Base-by-base conservation (phyloP, 2,797 vertebrate genomes). In the Sebastolobus altivelis region DNA sequence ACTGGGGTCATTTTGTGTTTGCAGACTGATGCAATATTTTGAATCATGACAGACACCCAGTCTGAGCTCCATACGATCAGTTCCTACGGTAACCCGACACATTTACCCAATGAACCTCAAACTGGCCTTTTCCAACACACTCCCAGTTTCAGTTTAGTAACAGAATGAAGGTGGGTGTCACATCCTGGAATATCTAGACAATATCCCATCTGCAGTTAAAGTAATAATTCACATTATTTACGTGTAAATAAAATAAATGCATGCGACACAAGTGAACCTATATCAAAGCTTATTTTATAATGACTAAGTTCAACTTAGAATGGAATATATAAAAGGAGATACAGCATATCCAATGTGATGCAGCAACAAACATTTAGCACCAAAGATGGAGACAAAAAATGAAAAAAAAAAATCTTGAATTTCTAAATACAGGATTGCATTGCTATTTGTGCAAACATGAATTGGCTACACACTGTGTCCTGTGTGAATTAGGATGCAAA, bases 131-230 rank as follows among this genome's bases (percentile, higher is more conserved):
- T 60, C 14, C 33, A 67, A 65, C 68, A 40, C 16, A 13, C 29
- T 29, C 22, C 0, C 1, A 55, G 31, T 14, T 69, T 74, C 43
- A 27, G 37, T 29, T 56, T 58, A 56, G 13, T 25, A 60, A 59
- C 54, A 76, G 65, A 59, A 55, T 54, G 33, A 65, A 55, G 18
- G 68, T 80, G 76, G 55, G 31, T 72, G 65, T 87, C 63, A 75
- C 35, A 63, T 78, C 52, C 62, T 72, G 63, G 40, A 62, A 43
- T 70, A 43, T 70, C 35, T 54, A 66, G 33, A 68, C 52, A 81
- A 54, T 16, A 46, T 43, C 37, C 75, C 54, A 54, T 82, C 20
- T 81, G 61, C 5, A 74, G 18, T 43, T 46, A 4, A 75, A 71
- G 27, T 18, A 59, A 65, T 65, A 29, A 69, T 66, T 61, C 33